phyloP scores from a whole-genome alignment of 2,888 invertebrate species.

The Synanthedon tipuliformis region DNA sequence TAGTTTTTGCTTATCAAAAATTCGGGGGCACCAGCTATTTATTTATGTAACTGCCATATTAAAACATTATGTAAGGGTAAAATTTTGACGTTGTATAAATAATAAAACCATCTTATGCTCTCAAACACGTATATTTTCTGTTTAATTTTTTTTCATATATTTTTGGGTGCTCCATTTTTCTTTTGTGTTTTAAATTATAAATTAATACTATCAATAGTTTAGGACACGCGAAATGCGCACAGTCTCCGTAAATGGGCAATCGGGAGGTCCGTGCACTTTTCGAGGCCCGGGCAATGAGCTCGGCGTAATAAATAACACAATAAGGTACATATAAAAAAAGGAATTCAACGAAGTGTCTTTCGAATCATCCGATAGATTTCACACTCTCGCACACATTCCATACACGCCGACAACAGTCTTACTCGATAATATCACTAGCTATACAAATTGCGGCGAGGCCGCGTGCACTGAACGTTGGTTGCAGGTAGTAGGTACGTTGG shows the following conservation, averaged over 20 bases:
- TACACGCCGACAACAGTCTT: conserved; percentile 57
- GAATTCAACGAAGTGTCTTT: conserved; percentile 59
- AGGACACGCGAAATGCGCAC: conserved; percentile 45
- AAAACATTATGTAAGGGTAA: no score
- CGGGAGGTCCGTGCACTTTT: conserved; percentile 42
- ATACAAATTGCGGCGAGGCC: conserved; percentile 58
- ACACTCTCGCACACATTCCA: conserved; percentile 53
- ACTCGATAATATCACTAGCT: conserved; percentile 67
- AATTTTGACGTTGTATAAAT: background rate
- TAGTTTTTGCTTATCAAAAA: no score
- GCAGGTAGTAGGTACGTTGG: conserved; percentile 19
- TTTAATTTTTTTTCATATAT: conserved; percentile 46
- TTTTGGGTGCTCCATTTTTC: conserved; percentile 69
- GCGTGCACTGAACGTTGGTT: conserved; percentile 52
- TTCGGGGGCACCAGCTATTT: no score
- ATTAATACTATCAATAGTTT: conserved; percentile 62
- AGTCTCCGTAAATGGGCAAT: conserved; percentile 65
- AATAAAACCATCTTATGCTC: conserved; percentile 47
- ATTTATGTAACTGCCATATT: no score
- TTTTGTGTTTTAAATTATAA: conserved; percentile 59
- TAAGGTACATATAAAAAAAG: conserved; percentile 52
- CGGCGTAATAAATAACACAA: conserved; percentile 50
- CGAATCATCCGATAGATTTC: conserved; percentile 60
- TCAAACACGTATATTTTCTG: conserved; percentile 66
- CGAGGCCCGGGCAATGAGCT: conserved; percentile 64